phyloP scores from a whole-genome alignment of 2,113 vertebrate genomes.

The Podarcis raffonei region DNA sequence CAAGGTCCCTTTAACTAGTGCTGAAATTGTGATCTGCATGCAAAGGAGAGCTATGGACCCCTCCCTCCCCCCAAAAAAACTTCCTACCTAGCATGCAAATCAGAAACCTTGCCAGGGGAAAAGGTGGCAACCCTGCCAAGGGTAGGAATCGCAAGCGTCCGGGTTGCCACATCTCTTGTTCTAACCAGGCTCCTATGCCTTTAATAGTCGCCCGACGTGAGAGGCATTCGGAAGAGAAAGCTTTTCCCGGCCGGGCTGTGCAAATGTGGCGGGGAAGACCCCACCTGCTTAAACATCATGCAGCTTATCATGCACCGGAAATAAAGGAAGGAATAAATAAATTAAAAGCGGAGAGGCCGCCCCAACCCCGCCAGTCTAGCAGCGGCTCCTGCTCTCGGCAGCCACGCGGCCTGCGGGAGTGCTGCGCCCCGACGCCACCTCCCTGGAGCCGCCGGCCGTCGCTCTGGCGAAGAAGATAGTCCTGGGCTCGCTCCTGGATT shows the following conservation, averaged over 20 bases:
- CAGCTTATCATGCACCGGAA: neutral
- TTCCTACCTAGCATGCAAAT: neutral
- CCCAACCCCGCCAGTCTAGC: neutral
- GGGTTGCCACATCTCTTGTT: neutral
- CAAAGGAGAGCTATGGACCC: neutral
- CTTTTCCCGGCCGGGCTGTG: too few species aligned
- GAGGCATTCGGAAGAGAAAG: too few species aligned
- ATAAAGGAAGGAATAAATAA: too few species aligned
- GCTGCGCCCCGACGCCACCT: slow-evolving; percentile 79
- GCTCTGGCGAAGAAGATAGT: slow-evolving; percentile 3
- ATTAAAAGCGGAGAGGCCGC: neutral
- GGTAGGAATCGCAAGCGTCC: too few species aligned
- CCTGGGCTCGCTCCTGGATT: slow-evolving; percentile 84
- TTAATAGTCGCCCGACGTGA: neutral
- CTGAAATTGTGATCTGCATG: neutral
- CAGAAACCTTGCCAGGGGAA: neutral
- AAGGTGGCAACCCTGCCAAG: neutral
- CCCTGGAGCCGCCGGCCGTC: slow-evolving; percentile 21
- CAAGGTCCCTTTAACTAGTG: neutral
- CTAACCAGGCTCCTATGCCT: neutral
- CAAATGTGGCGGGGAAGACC: neutral
- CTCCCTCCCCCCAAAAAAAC: too few species aligned
- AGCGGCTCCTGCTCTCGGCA: neutral
- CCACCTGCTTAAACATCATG: neutral
- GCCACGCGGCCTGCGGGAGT: neutral